Conservation (phyloP, 2,797 vertebrate species). For the Mus caroli region DNA sequence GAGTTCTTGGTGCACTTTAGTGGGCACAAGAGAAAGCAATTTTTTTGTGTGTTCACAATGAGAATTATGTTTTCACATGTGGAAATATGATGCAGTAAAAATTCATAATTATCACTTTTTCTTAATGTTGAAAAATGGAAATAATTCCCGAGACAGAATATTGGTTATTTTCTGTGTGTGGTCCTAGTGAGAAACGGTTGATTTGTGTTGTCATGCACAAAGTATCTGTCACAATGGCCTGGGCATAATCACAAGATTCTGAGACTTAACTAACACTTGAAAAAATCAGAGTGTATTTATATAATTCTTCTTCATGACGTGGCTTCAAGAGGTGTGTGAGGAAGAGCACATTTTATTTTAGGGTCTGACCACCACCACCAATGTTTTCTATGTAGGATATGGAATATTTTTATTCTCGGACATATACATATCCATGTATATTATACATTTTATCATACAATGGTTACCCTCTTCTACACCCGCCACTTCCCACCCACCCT, state of each 20-base stretch:
- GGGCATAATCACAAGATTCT: not conserved
- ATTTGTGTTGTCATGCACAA: not conserved
- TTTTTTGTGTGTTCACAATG: not conserved
- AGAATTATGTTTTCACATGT: not conserved
- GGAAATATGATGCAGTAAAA: not conserved
- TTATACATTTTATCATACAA: not conserved
- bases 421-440: not conserved
- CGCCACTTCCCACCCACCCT: not conserved
- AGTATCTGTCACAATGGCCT: not conserved
- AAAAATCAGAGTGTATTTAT: not conserved
- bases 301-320: not conserved
- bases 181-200: not conserved
- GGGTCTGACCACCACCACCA: not conserved
- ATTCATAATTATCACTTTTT: constrained; percentile 38
- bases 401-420: not conserved
- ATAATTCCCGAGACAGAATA: not conserved
- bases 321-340: not conserved
- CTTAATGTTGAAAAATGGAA: constrained; percentile 48
- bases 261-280: not conserved
- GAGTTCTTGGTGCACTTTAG: not conserved
- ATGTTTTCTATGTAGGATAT: not conserved
- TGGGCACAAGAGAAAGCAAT: not conserved
- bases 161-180: not conserved
- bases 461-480: not conserved
- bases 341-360: not conserved